phyloP scores from a whole-genome alignment of 2,888 invertebrate species.

The Abrostola tripartita region DNA sequence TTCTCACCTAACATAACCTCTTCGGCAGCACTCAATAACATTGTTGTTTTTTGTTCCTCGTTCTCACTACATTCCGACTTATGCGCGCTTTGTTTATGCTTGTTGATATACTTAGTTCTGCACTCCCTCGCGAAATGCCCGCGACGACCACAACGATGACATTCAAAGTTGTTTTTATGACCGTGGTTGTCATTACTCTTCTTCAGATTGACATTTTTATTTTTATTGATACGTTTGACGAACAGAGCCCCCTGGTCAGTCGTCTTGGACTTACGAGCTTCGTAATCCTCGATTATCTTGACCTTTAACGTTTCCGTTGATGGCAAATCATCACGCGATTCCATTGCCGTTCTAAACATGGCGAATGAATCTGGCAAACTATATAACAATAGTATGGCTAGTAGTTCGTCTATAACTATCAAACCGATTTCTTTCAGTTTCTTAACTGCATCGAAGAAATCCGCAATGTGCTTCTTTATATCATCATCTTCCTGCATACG shows the following conservation, averaged over 20 bases:
- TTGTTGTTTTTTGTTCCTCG: not conserved
- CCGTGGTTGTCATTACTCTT: not conserved
- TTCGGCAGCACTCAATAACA: conserved; percentile 12
- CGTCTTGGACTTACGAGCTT: not conserved
- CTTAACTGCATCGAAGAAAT: conserved; percentile 11
- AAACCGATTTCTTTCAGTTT: conserved; percentile 20
- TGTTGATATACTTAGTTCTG: not conserved
- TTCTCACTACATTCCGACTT: not conserved
- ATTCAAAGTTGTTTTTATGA: not conserved
- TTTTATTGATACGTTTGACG: conserved; percentile 15
- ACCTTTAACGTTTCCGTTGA: conserved; percentile 36
- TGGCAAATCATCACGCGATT: conserved; percentile 44
- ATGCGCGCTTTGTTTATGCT: not conserved
- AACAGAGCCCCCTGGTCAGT: conserved; percentile 5
- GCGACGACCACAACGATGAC: not conserved
- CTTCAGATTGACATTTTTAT: not conserved
- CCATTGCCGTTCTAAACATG: conserved; percentile 47
- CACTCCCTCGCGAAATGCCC: not conserved
- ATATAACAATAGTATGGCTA: conserved; percentile 30
- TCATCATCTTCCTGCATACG: conserved; percentile 11
- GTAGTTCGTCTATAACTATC: conserved; percentile 17
- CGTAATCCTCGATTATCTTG: conserved; percentile 33
- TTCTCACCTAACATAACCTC: conserved; percentile 9
- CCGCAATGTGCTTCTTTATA: conserved; percentile 10
- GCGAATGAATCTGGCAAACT: conserved; percentile 42